Evolutionary conservation across 2,113 vertebrate genomes (phyloP), one percentile per base, ranked within the genome.

Genomic region (Vireo altiloquus): DNA sequence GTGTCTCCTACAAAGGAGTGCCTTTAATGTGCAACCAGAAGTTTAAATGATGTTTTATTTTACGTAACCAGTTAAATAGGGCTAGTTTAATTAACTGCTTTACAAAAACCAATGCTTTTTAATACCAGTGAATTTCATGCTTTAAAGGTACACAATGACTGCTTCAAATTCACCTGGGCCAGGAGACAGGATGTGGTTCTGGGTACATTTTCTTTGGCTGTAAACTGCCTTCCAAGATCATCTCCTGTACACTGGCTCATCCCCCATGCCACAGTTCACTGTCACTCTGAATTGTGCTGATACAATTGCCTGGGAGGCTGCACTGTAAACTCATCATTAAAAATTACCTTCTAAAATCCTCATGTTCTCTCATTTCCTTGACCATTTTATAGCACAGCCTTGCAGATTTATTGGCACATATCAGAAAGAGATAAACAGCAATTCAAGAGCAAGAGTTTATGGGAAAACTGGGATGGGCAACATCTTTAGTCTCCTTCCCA

Each of bases 301-400:
- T 66, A 66, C 47, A 87, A 78, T 22, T 40, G 4, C 71, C 83
- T 87, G 56, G n/a, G 72, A 93, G 40, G 52, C 72, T 86, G 76
- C 20, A 7, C 76, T 81, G 68, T 93, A 94, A 92, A 87, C 76
- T 84, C 77, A 52, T 74, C 39, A 15, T 47, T 71, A 87, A 87
- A 93, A 97, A 92, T 81, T 75, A 87, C 56, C 60, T 56, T 71
- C 86, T 64, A 39, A 93, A 95, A 63, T n/a, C 52, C 80, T 78
- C 72, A 78, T 37, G 47, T 90, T 90, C 80, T 94, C 76, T 94
- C 72, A 78, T 94, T 97, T 92, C 80, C 86, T 87, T 75, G 52
- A 56, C 52, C 30, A 20, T 81, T 92, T 93, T 75, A 92, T 63
- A 64, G 80, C 5, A 2, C 13, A 23, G 59, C 17, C 76, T 86